Percentiles rank a stretch among this genome's conserved stretches.
These are phyloP conservation scores for Trachurus trachurus DNA, from an alignment of 2,797 vertebrate species.

Conservation along the genomic window DNA sequence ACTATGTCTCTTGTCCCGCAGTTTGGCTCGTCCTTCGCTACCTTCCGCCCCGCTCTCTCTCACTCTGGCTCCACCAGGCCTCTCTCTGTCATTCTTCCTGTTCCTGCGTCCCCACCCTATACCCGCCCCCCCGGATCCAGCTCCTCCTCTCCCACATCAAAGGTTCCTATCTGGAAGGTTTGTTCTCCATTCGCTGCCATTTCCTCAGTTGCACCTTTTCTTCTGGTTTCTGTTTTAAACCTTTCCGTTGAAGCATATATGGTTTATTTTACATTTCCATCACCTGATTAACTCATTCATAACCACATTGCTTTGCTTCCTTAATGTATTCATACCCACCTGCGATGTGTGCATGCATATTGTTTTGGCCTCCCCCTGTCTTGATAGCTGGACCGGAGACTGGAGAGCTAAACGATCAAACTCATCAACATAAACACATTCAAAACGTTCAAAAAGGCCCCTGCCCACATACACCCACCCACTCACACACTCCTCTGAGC, in stretches of 20 bases:
- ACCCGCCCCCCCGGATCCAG: slow-evolving; percentile 97
- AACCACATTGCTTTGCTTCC: slow-evolving; percentile 73
- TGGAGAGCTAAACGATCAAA: slow-evolving; percentile 66
- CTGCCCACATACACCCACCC: slow-evolving; percentile 25
- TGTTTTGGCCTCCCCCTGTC: slow-evolving; percentile 31
- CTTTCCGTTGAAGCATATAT: slow-evolving; percentile 35
- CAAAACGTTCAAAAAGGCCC: slow-evolving; percentile 19
- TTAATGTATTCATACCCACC: slow-evolving; percentile 54
- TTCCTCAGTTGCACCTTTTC: slow-evolving; percentile 70
- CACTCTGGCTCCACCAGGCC: slow-evolving; percentile 96
- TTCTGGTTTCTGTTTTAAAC: slow-evolving; percentile 54
- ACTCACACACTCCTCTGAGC: slow-evolving; percentile 33
- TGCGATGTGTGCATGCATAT: slow-evolving; percentile 56
- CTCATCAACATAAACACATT: slow-evolving; percentile 40
- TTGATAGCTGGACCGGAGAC: slow-evolving; percentile 53
- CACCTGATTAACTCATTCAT: slow-evolving; percentile 78
- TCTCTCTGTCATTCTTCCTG: slow-evolving; percentile 92
- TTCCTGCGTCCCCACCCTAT: slow-evolving; percentile 93
- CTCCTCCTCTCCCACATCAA: slow-evolving; percentile 98
- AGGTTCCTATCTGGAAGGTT: slow-evolving; percentile 99
- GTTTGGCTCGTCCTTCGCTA: slow-evolving; percentile 96
- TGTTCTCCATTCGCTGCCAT: slow-evolving; percentile 90
- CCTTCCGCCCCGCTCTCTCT: slow-evolving; percentile 96
- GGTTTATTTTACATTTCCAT: slow-evolving; percentile 48
- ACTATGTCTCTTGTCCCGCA: slow-evolving; percentile 89